Evolutionary conservation across 2,888 invertebrate genomes (phyloP), one percentile per base, ranked within the genome.

Genomic region (Dusona sp.): DNA sequence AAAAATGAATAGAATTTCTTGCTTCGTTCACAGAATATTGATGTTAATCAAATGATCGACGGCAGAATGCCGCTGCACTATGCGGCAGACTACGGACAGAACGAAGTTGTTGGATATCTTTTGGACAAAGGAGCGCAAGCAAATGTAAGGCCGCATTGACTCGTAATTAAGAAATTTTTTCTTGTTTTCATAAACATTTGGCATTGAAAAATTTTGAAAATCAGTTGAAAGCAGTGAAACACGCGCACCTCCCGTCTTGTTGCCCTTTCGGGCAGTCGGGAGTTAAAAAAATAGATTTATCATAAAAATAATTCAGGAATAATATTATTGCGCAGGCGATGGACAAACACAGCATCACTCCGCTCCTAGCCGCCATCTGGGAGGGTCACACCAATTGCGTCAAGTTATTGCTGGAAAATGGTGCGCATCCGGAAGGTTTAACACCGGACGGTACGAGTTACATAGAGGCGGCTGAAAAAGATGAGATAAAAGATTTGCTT

Each of bases 51-150:
- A 90, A 96, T 97, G 92, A 97, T 99, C 87, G 97, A 98, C 94
- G 99, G 99, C 79, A 96, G 99, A 92, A 97, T 97, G 85, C 98
- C 98, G 19, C 95, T 99, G 82, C 97, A 98, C 93, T 98, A 98
- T 95, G 99, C 99, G 51, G 98, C 99, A 29, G 99, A 99, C 95
- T 99, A 98, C 95, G 99, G 99, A 0, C 99, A 99, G 94, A 95
- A 96, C 79, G 97, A 97, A 92, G 98, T 99, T 33, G 96, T 99
- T 88, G 96, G 97, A 93, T 99, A 97, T 94, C 95, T 99, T 88
- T 95, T 99, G 89, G 96, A 96, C 74, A 97, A 97, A 94, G 99
- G 99, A 89, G 99, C 99, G 70, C 96, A 98, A 95, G 97, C 98
- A 13, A 98, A 99, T 96, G 99, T 99, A 95, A 96, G 96, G 95